Evolutionary conservation across 2,113 vertebrate genomes (phyloP).

Genomic region (Spilogale gracilis): DNA sequence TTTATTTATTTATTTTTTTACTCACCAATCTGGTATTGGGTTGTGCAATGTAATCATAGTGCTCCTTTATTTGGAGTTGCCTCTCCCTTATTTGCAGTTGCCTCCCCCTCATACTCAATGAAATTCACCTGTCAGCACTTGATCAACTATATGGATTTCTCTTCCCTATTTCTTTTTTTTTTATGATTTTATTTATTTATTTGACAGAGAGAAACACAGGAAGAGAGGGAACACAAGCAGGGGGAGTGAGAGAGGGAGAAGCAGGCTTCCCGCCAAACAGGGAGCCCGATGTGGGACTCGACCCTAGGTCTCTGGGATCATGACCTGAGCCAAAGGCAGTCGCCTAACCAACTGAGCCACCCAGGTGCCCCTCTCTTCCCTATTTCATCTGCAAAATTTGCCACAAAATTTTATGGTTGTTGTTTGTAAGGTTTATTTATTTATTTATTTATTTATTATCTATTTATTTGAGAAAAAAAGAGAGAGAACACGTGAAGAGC

Average conservation of each 20-base stretch:
- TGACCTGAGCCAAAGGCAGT: no score
- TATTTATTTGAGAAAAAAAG: background rate
- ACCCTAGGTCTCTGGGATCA: no score
- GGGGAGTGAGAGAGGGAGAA: no score
- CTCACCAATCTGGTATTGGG: background rate
- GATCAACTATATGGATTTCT: background rate
- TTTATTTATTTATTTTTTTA: background rate
- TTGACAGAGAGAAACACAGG: no score
- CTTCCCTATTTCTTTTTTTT: background rate
- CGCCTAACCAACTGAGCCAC: no score
- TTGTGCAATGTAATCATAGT: background rate
- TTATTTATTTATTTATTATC: background rate
- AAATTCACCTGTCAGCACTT: background rate
- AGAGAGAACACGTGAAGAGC: background rate
- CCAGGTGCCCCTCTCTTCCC: background rate
- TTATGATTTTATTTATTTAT: no score
- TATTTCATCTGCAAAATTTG: background rate
- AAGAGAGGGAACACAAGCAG: no score
- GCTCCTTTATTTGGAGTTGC: background rate
- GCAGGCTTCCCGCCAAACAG: no score
- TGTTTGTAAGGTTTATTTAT: background rate
- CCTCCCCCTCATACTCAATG: background rate
- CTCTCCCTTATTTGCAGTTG: background rate
- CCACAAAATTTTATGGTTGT: background rate
- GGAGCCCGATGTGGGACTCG: no score